Conservation (phyloP, 2,888 invertebrate species). For the Cheilosia soror region DNA sequence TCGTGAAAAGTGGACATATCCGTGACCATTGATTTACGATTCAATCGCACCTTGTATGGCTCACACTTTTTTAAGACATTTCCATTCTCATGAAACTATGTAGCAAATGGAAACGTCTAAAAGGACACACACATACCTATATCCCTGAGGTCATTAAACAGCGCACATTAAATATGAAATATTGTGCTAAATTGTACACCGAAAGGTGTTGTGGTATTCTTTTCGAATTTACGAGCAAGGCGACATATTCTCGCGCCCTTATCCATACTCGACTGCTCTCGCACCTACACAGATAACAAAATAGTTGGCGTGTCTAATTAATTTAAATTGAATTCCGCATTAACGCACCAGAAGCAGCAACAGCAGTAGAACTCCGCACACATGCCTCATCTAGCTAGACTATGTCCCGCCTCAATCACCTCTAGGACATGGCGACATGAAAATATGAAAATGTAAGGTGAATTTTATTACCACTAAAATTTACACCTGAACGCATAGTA, state of each 20-base stretch:
- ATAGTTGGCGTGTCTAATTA: constrained; percentile 71
- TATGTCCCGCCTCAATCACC: not conserved
- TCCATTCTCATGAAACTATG: constrained; percentile 23
- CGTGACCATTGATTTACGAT: constrained; percentile 68
- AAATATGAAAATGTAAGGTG: constrained; percentile 66
- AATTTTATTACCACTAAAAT: constrained; percentile 73
- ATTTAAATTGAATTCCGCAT: constrained; percentile 69
- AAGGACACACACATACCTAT: constrained; percentile 31
- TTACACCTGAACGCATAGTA: constrained; percentile 72
- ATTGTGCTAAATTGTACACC: constrained; percentile 71
- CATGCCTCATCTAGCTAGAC: constrained; percentile 26
- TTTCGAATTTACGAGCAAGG: constrained; percentile 28
- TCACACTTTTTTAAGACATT: constrained; percentile 24
- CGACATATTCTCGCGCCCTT: constrained; percentile 46
- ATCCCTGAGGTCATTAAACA: constrained; percentile 58
- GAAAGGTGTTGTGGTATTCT: constrained; percentile 49
- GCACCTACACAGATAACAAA: constrained; percentile 25
- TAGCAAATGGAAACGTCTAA: constrained; percentile 17
- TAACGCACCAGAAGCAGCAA: constrained; percentile 43
- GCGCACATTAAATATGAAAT: constrained; percentile 64
- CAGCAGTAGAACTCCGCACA: constrained; percentile 6
- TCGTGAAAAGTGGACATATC: constrained; percentile 58
- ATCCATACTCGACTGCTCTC: constrained; percentile 25
- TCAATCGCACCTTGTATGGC: constrained; percentile 43
- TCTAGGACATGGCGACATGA: constrained; percentile 54